Percentiles rank a stretch among this genome's conserved stretches.
Conservation (phyloP, 2,113 vertebrate species). For the Deroptyus accipitrinus region DNA sequence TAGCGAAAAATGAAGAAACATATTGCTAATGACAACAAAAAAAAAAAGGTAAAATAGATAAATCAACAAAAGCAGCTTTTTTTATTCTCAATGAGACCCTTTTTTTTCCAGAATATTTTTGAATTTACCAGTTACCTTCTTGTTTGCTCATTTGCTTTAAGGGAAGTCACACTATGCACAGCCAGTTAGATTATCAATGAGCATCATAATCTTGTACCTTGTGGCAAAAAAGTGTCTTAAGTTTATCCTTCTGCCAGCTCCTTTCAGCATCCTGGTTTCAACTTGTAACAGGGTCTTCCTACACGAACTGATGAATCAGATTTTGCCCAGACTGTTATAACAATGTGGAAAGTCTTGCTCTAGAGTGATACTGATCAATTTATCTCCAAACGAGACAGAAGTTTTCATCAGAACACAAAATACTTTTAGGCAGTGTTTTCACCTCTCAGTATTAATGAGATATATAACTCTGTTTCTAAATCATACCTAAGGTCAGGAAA, state of each 20-base stretch:
- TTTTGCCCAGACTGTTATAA: background rate
- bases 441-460: background rate
- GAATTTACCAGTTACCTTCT: background rate
- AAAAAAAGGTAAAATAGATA: background rate
- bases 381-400: background rate
- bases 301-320: background rate
- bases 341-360: background rate
- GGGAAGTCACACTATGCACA: background rate
- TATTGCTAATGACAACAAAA: background rate
- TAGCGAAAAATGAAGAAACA: background rate
- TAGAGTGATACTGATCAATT: background rate
- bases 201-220: background rate
- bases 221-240: background rate
- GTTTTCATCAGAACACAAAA: background rate
- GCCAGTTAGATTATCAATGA: background rate
- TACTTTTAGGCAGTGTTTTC: background rate
- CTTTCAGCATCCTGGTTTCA: background rate
- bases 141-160: background rate
- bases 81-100: background rate
- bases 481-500: background rate
- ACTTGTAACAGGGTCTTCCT: background rate
- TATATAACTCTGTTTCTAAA: background rate
- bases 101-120: background rate
- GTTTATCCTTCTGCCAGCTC: background rate
- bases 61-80: background rate